Evolutionary conservation across 2,888 invertebrate genomes (phyloP).

Genomic region (Cinara cedri): DNA sequence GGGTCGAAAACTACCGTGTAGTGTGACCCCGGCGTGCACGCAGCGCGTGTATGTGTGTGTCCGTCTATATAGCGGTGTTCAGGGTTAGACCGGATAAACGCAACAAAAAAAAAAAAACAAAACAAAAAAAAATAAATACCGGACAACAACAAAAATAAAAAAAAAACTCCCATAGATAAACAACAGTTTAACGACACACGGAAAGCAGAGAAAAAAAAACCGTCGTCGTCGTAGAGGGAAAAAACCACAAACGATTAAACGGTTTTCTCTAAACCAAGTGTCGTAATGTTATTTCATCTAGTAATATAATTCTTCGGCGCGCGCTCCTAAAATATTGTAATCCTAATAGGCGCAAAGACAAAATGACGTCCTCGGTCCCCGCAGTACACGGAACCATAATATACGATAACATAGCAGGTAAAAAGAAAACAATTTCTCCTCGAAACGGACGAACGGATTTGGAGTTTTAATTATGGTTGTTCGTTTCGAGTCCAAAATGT

Average conservation of each 20-base stretch:
- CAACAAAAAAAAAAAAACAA: conserved; percentile 23
- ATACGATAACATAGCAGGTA: too few species aligned
- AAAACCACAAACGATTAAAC: not conserved
- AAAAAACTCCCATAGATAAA: conserved; percentile 40
- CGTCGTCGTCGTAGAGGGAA: not conserved
- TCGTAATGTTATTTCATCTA: too few species aligned
- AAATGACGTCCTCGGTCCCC: too few species aligned
- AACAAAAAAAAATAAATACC: too few species aligned
- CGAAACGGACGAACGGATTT: too few species aligned
- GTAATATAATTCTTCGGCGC: too few species aligned
- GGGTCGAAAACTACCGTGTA: conserved; percentile 52
- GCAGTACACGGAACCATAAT: too few species aligned
- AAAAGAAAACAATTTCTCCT: too few species aligned
- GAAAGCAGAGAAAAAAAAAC: conserved; percentile 16
- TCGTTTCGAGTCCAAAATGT: not conserved
- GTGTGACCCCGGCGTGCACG: conserved; percentile 30
- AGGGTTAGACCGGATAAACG: conserved; percentile 43
- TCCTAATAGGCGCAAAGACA: too few species aligned
- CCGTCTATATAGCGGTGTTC: conserved; percentile 1
- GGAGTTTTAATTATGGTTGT: not conserved
- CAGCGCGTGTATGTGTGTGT: not conserved
- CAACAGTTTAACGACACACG: conserved; percentile 38
- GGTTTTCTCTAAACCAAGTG: not conserved
- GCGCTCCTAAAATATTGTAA: too few species aligned
- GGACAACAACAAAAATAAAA: conserved; percentile 34